Evolutionary conservation across 1,140 invertebrate species (phyloP).

Genomic region (Lordiphosa mommai): DNA sequence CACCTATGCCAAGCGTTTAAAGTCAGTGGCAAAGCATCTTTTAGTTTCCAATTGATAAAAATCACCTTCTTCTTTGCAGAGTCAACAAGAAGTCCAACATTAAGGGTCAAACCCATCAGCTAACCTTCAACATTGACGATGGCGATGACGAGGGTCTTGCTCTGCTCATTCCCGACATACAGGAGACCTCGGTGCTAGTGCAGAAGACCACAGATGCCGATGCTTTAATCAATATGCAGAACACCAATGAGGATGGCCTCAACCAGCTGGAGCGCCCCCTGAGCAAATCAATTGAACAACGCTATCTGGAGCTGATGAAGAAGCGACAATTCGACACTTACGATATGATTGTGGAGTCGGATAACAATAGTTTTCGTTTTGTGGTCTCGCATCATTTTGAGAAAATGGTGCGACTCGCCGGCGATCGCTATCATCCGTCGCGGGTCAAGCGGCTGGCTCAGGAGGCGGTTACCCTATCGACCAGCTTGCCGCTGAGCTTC

Average conservation of each 20-base stretch:
- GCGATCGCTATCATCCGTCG: conserved; percentile 90
- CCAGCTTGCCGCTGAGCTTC: conserved; percentile 94
- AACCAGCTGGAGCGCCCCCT: conserved; percentile 81
- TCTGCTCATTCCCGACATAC: conserved; percentile 92
- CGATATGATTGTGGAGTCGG: conserved; percentile 91
- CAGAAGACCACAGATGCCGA: conserved; percentile 84
- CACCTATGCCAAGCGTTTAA: conserved; percentile 91
- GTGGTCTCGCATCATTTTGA: conserved; percentile 95
- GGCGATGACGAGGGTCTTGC: conserved; percentile 92
- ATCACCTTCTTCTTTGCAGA: conserved; percentile 28
- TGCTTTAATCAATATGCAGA: conserved; percentile 68
- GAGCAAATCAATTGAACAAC: conserved; percentile 83
- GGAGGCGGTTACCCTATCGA: conserved; percentile 97
- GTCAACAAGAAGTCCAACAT: conserved; percentile 80
- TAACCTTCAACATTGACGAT: conserved; percentile 77
- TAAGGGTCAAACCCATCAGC: conserved; percentile 77
- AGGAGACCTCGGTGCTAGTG: conserved; percentile 89
- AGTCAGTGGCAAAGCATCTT: conserved; percentile 80
- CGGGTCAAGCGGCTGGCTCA: conserved; percentile 96
- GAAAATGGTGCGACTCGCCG: conserved; percentile 91
- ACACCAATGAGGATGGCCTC: conserved; percentile 63
- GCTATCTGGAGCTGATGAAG: conserved; percentile 93
- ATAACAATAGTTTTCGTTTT: conserved; percentile 88
- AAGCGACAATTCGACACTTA: conserved; percentile 94
- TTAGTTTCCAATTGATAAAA: neutral